Evolutionary conservation across 2,113 vertebrate genomes (phyloP).

Genomic region (Odocoileus hemionus): DNA sequence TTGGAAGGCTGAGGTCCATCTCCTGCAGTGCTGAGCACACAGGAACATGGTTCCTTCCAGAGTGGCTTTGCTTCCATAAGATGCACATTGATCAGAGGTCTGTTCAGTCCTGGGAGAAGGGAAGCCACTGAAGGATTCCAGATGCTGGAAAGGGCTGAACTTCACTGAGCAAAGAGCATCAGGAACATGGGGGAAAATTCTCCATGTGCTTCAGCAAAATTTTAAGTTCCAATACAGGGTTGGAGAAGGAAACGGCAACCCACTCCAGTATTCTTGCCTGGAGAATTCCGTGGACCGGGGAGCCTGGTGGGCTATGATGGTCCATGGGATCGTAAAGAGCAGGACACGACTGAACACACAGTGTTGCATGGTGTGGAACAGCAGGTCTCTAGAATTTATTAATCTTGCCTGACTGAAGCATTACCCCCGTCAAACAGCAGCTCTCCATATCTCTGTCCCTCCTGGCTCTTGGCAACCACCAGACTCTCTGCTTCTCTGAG

Average conservation of each 20-base stretch:
- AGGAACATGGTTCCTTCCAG: background rate
- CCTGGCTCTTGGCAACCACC: background rate
- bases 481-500: background rate
- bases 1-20: background rate
- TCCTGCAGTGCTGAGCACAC: background rate
- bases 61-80: background rate
- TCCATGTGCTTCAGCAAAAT: background rate
- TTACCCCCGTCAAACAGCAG: background rate
- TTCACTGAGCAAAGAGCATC: background rate
- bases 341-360: background rate
- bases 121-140: background rate
- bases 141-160: background rate
- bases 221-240: background rate
- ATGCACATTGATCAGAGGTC: background rate
- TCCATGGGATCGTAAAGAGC: accelerated
- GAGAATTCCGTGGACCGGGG: background rate
- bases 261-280: background rate
- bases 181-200: background rate
- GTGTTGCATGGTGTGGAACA: background rate
- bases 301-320: background rate
- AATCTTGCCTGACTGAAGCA: background rate
- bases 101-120: background rate
- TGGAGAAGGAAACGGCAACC: background rate
- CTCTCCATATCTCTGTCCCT: background rate
- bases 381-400: background rate